Conservation (phyloP, 2,113 vertebrate genomes). For the Vidua macroura region DNA sequence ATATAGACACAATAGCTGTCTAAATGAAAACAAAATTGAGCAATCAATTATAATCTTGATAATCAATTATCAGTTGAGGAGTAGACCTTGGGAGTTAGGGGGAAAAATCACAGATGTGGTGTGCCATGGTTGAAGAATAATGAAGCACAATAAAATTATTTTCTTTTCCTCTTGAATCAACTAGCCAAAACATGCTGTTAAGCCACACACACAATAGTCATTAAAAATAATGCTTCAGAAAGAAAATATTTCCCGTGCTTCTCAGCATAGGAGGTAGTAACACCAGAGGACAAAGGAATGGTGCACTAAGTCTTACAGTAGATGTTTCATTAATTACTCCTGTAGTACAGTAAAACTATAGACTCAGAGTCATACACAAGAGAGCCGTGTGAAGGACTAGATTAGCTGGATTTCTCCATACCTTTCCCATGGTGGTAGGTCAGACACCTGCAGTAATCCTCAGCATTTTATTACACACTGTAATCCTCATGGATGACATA, state of each 20-base stretch:
- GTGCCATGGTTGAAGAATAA: neutral
- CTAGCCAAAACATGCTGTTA: neutral
- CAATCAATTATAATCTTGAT: neutral
- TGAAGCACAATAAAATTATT: neutral
- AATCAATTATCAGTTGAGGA: neutral
- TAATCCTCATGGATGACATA: neutral
- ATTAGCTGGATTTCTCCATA: neutral
- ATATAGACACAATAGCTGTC: neutral
- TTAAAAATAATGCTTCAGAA: neutral
- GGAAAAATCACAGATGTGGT: neutral
- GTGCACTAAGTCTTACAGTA: neutral
- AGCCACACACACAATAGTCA: neutral
- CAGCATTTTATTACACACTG: neutral
- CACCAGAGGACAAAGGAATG: neutral
- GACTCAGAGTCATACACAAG: neutral
- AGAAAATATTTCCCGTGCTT: neutral
- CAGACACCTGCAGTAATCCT: neutral
- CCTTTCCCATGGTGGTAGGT: neutral
- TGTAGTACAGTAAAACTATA: neutral
- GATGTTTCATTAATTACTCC: neutral
- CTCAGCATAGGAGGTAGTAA: neutral
- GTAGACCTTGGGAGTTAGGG: neutral
- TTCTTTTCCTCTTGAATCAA: neutral
- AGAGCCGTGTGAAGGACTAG: accelerated
- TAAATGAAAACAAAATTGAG: neutral